phyloP scores from a whole-genome alignment of 2,797 vertebrate species.

The Hylomyscus alleni region DNA sequence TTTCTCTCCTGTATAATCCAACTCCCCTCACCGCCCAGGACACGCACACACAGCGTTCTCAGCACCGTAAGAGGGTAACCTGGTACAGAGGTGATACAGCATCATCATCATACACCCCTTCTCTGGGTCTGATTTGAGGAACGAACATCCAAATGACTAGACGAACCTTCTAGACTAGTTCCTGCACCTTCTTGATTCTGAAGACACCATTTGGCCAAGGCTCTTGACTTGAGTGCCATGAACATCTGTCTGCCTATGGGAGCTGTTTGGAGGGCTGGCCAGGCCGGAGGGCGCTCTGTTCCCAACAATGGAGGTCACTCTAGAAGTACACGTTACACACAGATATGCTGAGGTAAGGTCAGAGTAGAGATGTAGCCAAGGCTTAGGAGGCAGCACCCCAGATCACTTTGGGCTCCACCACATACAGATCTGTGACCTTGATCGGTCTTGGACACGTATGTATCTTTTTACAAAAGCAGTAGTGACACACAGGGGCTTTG shows the following conservation, averaged over 20 bases:
- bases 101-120: fast-evolving
- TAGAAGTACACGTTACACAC: not conserved
- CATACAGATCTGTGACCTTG: not conserved
- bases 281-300: not conserved
- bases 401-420: not conserved
- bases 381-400: not conserved
- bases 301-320: not conserved
- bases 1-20: not conserved
- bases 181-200: not conserved
- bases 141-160: not conserved
- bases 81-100: not conserved
- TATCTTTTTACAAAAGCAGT: too few species aligned
- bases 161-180: not conserved
- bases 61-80: not conserved
- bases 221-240: not conserved
- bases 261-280: not conserved
- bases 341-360: not conserved
- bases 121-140: not conserved
- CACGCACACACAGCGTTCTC: not conserved
- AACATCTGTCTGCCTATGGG: not conserved
- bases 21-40: not conserved
- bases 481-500: fast-evolving
- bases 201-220: not conserved
- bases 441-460: fast-evolving
- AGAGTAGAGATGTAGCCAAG: fast-evolving